Base-by-base conservation (phyloP, 2,888 invertebrate species). In the Zootermopsis nevadensis region DNA sequence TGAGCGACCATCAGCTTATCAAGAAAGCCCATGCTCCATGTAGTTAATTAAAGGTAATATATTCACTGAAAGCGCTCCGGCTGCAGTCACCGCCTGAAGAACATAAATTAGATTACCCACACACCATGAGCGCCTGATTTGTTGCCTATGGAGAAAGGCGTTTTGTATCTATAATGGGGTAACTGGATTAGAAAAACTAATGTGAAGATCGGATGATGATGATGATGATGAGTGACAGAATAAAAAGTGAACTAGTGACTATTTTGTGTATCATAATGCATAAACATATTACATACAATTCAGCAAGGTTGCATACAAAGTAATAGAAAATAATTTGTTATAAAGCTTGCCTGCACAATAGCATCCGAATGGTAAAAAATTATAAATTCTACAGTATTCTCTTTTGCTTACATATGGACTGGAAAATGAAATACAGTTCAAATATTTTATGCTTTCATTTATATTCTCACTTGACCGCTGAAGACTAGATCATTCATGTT, bases 151-250 rank as follows among this genome's bases (percentile, higher is more conserved):
- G 15, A 33, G 10, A 33, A 33, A 42, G 74, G 31, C 35, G 35
- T 33, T 35, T 33, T 2, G 10, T 31, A 31, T 72, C 33, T 33
- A 72, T 72, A 72, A 31, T 31, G 12, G 72, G n/a, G 74, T 38
- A 74, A 74, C 1, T 74, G 38, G 74, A 27, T 7, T 74, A 42
- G 74, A 74, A 31, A 74, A 74, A 38, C 38, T 74, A 74, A 72
- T 0, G 42, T n/a, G 8, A 74, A 74, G 42, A 74, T 24, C 38
- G 8, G 27, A 60, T 48, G 38, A 48, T 48, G 0, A 19, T 15
- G 15, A 19, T 48, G 4, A 69, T 69, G 67, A 27, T 3, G 30
- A 27, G 30, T 27, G 30, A 30, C 27, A 8, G 72, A 33, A 31
- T 15, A 4, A 22, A 10, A 33, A 72, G 72, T 33, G 35, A 33